Evolutionary conservation across 2,888 invertebrate species (phyloP), one percentile per base, ranked within the genome.

Genomic region (Drosophila subsilvestris): DNA sequence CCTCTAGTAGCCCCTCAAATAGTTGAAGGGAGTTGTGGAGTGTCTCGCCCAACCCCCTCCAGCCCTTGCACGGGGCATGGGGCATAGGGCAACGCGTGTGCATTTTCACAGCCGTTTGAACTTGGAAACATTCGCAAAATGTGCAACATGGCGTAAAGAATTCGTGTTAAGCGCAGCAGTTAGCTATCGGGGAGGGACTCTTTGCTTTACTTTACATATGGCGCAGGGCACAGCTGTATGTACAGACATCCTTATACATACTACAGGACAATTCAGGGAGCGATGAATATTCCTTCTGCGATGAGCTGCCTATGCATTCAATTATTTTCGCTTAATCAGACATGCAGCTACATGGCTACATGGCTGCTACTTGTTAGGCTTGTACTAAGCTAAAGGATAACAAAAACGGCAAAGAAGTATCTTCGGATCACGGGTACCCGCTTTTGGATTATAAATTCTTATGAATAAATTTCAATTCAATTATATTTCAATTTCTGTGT

Each of bases 91-190:
- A 57, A 60, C 55, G 57, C 74, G 72, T 71, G 74, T 74, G 71
- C 86, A 80, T 85, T 83, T 83, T 86, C 83, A 86, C 83, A 86
- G 83, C 72, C 76, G 75, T 83, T 83, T 83, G 83, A 86, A 83
- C 79, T 83, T 80, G 72, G 75, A 78, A 83, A 80, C 83, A 80
- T 69, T 86, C 63, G 75, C 80, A 73, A 75, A 78, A 82, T 80
- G 83, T 86, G 86, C 86, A 86, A 76, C 83, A 86, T 60, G 71
- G 76, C 79, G 76, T 72, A 75, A 80, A 74, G 79, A 69, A 86
- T 76, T 74, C 83, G 77, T 75, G 77, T 83, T 83, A 86, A 75
- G 80, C 83, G 78, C 60, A 76, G 80, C 83, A 76, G 82, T 80
- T 84, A 73, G 75, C 74, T 61, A 62, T 60, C 57, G 59, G 67